Evolutionary conservation across 2,113 vertebrate species (phyloP), one percentile per base, ranked within the genome.

Genomic region (Syngnathoides biaculeatus): DNA sequence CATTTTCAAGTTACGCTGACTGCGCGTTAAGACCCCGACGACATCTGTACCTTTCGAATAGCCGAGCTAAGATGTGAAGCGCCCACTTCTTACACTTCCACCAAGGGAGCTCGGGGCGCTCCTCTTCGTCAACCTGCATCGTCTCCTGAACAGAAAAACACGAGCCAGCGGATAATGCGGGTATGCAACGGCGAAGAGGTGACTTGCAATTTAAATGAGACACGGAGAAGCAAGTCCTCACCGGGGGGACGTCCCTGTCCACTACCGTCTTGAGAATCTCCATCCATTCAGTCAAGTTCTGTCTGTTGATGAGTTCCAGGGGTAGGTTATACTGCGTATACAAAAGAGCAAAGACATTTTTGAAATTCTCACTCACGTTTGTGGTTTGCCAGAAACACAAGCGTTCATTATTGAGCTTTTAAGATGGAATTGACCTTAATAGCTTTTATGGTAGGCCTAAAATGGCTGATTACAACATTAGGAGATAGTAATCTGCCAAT

Each of bases 11-110:
- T 27, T 3, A 27, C 59, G 10, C 5, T 14, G 15, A 42, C 40
- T 26, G n/a, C 13, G 14, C 19, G 0, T 40, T 27, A 50, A 42
- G 7, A 66, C 27, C 30, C 2, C 24, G 3, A 53, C 55, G 17
- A 43, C 14, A 4, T 64, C 55, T 65, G 65, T 93, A 95, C 97
- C 97, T 95, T 88, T 99, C 97, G 87, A 99, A 99, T 76, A 99
- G 93, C 24, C 97, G 92, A 80, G 97, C 97, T 88, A 99, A 91
- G 81, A 99, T 98, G 91, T 99, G 97, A 79, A 99, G 93, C 50
- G 97, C 97, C 97, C 97, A 99, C 80, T 99, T 99, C 87, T 99
- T 99, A 89, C 95, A 98, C 83, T 99, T 99, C 97, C 97, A 99
- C 97, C 97, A 99, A 5, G 96, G 95, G 83, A 98, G 92, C 79